Percentiles rank a stretch among this genome's conserved stretches.
Conservation (phyloP, 2,113 vertebrate species). For the Ovibos moschatus region DNA sequence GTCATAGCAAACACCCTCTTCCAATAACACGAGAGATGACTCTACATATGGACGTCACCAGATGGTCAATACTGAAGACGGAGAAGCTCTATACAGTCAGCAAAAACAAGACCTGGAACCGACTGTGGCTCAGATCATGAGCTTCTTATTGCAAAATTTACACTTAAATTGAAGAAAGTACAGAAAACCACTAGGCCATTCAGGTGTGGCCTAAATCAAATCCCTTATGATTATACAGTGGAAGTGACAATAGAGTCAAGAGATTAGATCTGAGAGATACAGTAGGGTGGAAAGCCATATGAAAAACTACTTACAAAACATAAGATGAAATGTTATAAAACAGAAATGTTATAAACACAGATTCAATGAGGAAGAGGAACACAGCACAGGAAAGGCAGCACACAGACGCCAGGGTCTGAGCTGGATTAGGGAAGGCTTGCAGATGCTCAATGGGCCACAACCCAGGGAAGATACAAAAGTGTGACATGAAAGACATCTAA, state of each 20-base stretch:
- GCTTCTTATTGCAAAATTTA: neutral
- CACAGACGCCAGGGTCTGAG: neutral
- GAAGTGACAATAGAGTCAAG: neutral
- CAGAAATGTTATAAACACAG: neutral
- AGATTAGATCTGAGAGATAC: neutral
- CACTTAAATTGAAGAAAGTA: neutral
- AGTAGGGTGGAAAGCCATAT: neutral
- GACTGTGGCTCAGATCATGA: neutral
- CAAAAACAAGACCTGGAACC: neutral
- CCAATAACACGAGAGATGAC: neutral
- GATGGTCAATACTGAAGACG: neutral
- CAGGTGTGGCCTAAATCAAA: neutral
- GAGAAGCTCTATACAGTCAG: neutral
- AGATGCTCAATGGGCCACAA: neutral
- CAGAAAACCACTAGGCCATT: neutral
- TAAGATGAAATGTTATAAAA: neutral
- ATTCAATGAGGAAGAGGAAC: neutral
- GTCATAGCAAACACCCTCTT: neutral
- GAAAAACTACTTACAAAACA: neutral
- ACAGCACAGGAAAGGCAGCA: neutral
- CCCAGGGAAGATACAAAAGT: neutral
- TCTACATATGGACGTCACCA: neutral
- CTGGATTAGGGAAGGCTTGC: neutral
- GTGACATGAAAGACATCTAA: neutral
- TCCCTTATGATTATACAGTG: neutral